Conservation (phyloP, 2,888 invertebrate species). For the Agriopis aurantiaria region DNA sequence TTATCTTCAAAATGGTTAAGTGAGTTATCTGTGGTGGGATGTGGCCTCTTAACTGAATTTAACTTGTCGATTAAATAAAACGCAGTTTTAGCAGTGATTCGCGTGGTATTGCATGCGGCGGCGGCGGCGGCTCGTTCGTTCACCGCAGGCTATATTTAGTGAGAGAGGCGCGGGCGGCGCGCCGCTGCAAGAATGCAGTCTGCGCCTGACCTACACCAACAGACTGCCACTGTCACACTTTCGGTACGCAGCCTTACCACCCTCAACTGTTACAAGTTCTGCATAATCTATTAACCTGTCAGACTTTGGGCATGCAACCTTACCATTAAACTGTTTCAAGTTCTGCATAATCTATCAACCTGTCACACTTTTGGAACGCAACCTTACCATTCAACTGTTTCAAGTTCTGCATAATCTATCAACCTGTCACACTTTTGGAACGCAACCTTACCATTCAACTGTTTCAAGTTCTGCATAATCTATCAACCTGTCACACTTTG, state of each 20-base stretch:
- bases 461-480: background rate
- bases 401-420: background rate
- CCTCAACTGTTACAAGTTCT: constrained; percentile 35
- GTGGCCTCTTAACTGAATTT: too few species aligned
- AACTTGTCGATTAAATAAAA: background rate
- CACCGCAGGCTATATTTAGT: constrained; percentile 84
- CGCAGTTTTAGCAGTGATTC: constrained; percentile 41
- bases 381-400: too few species aligned
- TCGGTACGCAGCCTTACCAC: constrained; percentile 67
- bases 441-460: constrained; percentile 57
- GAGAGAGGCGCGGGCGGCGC: constrained; percentile 60
- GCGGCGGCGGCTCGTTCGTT: constrained; percentile 67
- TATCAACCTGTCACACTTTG: background rate
- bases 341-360: too few species aligned
- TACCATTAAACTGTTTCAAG: too few species aligned
- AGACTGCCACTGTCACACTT: constrained; percentile 69
- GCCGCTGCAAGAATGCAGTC: constrained; percentile 74
- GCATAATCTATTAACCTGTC: too few species aligned
- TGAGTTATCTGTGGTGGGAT: too few species aligned
- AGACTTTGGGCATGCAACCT: too few species aligned
- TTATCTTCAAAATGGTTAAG: too few species aligned
- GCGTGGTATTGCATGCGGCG: constrained; percentile 40
- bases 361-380: too few species aligned
- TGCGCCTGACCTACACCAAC: constrained; percentile 77
- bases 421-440: too few species aligned